These are phyloP conservation scores for Amyelois transitella DNA, from an alignment of 1,140 invertebrate genomes.

Conservation along the genomic window DNA sequence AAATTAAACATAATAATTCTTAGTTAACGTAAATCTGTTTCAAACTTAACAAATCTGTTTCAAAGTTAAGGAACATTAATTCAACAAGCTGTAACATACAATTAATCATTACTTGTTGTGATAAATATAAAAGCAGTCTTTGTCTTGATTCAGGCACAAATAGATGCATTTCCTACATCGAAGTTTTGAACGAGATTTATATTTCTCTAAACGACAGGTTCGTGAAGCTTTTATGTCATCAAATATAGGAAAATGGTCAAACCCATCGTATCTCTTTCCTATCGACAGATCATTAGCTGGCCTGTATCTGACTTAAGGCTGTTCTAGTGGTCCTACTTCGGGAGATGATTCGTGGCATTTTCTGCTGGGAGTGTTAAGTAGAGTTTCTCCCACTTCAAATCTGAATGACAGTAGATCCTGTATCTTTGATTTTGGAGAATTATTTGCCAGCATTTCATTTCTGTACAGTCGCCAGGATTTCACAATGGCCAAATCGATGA, in stretches of 20 bases:
- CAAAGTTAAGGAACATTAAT: too few species aligned
- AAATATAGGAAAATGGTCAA: slow-evolving; percentile 5
- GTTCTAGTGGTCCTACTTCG: neutral
- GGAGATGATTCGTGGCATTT: neutral
- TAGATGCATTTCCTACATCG: slow-evolving; percentile 7
- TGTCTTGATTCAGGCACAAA: neutral
- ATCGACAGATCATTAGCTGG: neutral
- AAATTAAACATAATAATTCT: too few species aligned
- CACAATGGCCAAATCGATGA: too few species aligned
- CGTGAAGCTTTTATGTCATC: slow-evolving; percentile 2
- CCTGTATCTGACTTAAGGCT: neutral
- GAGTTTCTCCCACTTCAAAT: neutral
- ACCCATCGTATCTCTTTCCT: slow-evolving; percentile 6
- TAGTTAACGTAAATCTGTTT: too few species aligned
- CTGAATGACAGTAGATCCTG: slow-evolving; percentile 6
- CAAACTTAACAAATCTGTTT: too few species aligned
- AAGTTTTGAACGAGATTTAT: neutral
- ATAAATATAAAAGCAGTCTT: slow-evolving; percentile 6
- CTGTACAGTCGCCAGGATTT: too few species aligned
- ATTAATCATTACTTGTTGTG: too few species aligned
- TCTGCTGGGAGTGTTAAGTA: slow-evolving; percentile 1
- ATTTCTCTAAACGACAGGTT: slow-evolving; percentile 1
- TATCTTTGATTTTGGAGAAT: too few species aligned
- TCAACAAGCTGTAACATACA: too few species aligned
- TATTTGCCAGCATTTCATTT: too few species aligned